Evolutionary conservation across 2,888 invertebrate genomes (phyloP), one percentile per base, ranked within the genome.

Genomic region (Papilio gigon): DNA sequence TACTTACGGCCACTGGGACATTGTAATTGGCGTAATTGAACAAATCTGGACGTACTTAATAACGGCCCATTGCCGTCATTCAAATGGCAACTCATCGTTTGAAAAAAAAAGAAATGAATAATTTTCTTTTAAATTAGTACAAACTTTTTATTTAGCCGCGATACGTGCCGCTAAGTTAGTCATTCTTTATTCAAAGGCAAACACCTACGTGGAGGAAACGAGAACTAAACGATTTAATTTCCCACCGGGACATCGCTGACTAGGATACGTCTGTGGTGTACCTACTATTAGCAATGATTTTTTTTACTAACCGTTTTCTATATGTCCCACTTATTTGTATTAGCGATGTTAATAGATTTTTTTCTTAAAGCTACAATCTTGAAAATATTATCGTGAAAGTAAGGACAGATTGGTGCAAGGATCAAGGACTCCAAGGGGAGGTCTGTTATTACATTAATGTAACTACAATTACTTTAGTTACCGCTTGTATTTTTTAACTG

Each of bases 21-120:
- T 86, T 88, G 89, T 91, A 92, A 91, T 92, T 91, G 90, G 87
- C 85, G 87, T 92, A 92, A 92, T 91, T 92, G 90, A 84, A 84
- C 86, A 88, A 92, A 92, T 90, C 91, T 91, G 90, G 87, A 86
- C 85, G 86, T 84, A 85, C 88, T 89, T 90, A 90, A 92, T 91
- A 90, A 89, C 85, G 87, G 80, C 78, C 84, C 85, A 90, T 92
- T 90, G 90, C 88, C 84, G 85, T 88, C 85, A 89, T 89, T 88
- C 85, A 88, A 90, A 88, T 81, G 84, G 86, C 89, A 88, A 89
- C 88, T 89, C 89, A 89, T 87, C 86, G 86, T 84, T 87, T 85
- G 86, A 87, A 84, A 88, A 86, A 87, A 84, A 88, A 86, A 89
- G 85, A 88, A 84, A 83, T 89, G 87, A 90, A 85, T 90, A 88